Base-by-base conservation (phyloP, 2,888 invertebrate species). In the Drosophila meridionalis region DNA sequence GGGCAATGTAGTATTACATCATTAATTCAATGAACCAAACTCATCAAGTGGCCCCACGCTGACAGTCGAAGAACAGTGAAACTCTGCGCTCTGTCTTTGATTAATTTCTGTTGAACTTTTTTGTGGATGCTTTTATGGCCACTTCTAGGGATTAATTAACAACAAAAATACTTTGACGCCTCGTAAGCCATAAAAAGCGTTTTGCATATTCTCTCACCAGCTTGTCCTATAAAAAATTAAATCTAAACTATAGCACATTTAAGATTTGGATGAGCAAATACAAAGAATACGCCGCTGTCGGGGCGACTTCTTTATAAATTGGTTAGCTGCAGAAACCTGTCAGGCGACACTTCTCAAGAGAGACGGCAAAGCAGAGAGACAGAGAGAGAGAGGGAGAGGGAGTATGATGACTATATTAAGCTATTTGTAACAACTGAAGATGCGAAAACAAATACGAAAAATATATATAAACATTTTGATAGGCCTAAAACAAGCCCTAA, bases 21-120 rank as follows among this genome's bases (percentile, higher is more conserved):
- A 85, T 85, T 85, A 82, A 89, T 87, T 85, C 78, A 80, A 81
- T 73, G 67, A 70, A 64, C 82, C 74, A 70, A 84, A 87, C 75
- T 74, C 81, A 74, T 81, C 87, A 83, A 69, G 84, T 87, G 89
- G 75, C 60, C 68, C 63, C 80, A 72, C 59, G 80, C 78, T 76
- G 80, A 72, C 78, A 78, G 59, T 68, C 65, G 56, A 43, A 60
- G 80, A 80, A 64, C 80, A 60, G n/a, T 36, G 48, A 43, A 50
- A 38, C 43, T 58, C 61, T 55, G 14, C 57, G 32, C 42, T 48
- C 26, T 5, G 57, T 34, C 47, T 58, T 72, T 80, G 77, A 76
- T 80, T 78, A 68, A 78, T 72, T 72, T 76, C 32, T 30, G 34
- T 68, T 43, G 0, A 62, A 65, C 43, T 68, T 76, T 53, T 45